Evolutionary conservation across 2,888 invertebrate species (phyloP).

Genomic region (Lamproptera curius): DNA sequence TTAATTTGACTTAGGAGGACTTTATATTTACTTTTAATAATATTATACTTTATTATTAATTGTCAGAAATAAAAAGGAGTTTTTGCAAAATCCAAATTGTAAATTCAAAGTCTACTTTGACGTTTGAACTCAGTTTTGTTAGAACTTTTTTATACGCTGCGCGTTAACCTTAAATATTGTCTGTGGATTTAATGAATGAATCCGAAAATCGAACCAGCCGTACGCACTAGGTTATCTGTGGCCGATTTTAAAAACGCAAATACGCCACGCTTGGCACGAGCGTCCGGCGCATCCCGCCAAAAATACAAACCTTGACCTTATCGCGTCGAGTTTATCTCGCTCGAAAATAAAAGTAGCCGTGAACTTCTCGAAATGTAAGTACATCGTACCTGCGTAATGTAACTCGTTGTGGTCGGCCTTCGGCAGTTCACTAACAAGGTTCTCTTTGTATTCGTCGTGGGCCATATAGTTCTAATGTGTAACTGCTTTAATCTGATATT

Average conservation of each 20-base stretch:
- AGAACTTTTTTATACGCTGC: no score
- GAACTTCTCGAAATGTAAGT: conserved; percentile 61
- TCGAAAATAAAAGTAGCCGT: conserved; percentile 71
- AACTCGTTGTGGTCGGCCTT: conserved; percentile 67
- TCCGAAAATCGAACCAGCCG: conserved; percentile 2
- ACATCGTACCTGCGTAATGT: conserved; percentile 49
- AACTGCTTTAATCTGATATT: conserved; percentile 9
- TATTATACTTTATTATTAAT: no score
- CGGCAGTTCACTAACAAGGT: conserved; percentile 72
- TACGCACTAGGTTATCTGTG: not conserved
- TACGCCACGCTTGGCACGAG: conserved; percentile 56
- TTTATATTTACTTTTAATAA: no score
- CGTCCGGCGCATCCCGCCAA: conserved; percentile 56
- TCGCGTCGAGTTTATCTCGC: conserved; percentile 54
- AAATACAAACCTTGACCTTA: conserved; percentile 73
- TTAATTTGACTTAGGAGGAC: no score
- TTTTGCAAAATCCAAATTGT: no score
- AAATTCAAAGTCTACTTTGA: no score
- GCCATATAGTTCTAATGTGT: conserved; percentile 8
- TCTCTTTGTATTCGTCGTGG: conserved; percentile 47
- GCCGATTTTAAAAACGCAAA: conserved; percentile 31
- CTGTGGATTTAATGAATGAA: conserved; percentile 13
- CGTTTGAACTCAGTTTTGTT: no score
- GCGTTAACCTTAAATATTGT: not conserved
- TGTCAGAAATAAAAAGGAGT: no score